These are phyloP conservation scores for Eurois occulta DNA, from an alignment of 2,888 invertebrate species.

Conservation along the genomic window DNA sequence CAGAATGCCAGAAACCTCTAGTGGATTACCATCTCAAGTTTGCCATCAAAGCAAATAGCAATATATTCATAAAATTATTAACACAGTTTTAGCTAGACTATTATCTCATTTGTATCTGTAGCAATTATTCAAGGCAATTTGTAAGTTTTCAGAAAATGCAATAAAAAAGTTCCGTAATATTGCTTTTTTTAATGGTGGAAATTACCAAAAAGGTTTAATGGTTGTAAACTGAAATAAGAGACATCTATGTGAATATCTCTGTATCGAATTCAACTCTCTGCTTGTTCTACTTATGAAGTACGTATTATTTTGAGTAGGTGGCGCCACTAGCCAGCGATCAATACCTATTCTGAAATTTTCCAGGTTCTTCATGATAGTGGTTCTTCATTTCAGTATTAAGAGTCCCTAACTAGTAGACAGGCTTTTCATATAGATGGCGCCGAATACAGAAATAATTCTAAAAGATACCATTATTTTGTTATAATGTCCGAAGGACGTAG, in stretches of 20 bases:
- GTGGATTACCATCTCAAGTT: too few species aligned
- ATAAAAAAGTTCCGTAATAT: too few species aligned
- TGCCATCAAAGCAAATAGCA: too few species aligned
- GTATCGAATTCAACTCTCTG: slow-evolving; percentile 11
- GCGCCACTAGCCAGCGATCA: slow-evolving; percentile 12
- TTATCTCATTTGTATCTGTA: too few species aligned
- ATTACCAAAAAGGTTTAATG: neutral
- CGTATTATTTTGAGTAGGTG: slow-evolving; percentile 38
- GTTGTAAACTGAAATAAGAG: slow-evolving; percentile 3
- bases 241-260: slow-evolving; percentile 43
- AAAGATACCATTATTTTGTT: slow-evolving; percentile 1
- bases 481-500: neutral
- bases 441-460: neutral
- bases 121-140: too few species aligned
- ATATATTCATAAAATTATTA: too few species aligned
- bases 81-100: too few species aligned
- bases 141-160: too few species aligned
- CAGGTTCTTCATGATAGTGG: neutral
- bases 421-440: slow-evolving; percentile 34
- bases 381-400: neutral
- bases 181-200: too few species aligned
- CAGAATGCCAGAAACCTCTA: too few species aligned
- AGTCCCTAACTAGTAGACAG: neutral
- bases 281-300: slow-evolving; percentile 19
- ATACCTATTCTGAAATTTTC: neutral